Base-by-base conservation (phyloP, 2,888 invertebrate genomes). In the Autographa pulchrina region DNA sequence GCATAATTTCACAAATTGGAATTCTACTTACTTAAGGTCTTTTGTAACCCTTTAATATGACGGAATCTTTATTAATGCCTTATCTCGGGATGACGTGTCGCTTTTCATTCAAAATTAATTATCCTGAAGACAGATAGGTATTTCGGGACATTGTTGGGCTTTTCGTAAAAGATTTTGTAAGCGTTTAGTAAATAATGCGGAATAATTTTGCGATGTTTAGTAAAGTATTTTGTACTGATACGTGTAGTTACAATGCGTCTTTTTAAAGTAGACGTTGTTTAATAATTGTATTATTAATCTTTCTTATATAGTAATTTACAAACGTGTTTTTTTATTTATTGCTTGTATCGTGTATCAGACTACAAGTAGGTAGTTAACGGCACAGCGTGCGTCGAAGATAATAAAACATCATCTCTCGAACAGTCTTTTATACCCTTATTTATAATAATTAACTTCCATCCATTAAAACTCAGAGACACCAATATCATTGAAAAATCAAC, bases 1-100 rank as follows among this genome's bases (percentile, higher is more conserved):
- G 79, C 78, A 81, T 80, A 81, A 86, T 83, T 82, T 68, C 62
- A 52, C 4, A 82, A 86, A 85, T 88, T 84, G 82, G 78, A 81
- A 88, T 85, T 75, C 63, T 41, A 58, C 69, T 63, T 58, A 63
- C 66, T 61, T 43, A 71, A 41, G 31, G 13, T 31, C 41, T 62
- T 63, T 63, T 69, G 59, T 38, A 58, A 52, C 25, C 38, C 31
- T 69, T 72, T 70, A 60, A 73, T 72, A 64, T 66, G 62, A 67
- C 48, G 41, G 31, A 69, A 74, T 80, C 72, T 70, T 68, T 69
- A 65, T 65, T 48, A 80, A 69, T 72, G 58, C 11, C 13, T 59
- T 58, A n/a, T 54, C n/a, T 32, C 11, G 41, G 35, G 18, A 64
- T 70, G 52, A 72, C 20, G 20, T 54, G 31, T 76, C 48, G 18